phyloP scores from a whole-genome alignment of 2,113 vertebrate species.

The Scolopax mira region DNA sequence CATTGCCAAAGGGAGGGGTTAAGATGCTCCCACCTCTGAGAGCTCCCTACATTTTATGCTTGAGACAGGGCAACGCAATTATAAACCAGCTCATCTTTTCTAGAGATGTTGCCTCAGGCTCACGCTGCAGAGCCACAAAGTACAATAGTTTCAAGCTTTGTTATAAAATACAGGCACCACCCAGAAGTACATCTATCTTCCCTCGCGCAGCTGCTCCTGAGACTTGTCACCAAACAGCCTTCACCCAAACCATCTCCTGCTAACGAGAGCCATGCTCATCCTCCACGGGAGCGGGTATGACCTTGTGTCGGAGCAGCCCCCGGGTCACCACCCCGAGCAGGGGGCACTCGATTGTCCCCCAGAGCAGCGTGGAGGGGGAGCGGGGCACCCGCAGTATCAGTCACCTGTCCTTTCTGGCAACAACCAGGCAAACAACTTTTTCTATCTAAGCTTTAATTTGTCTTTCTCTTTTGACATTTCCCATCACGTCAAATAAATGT shows the following conservation, averaged over 20 bases:
- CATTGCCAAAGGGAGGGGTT: background rate
- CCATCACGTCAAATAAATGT: background rate
- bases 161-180: background rate
- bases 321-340: background rate
- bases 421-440: background rate
- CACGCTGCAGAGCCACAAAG: background rate
- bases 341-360: background rate
- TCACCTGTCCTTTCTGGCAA: background rate
- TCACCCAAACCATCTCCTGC: background rate
- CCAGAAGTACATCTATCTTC: background rate
- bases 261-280: rapidly evolving
- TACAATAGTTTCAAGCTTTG: background rate
- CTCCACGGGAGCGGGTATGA: background rate
- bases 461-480: background rate
- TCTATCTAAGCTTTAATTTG: background rate
- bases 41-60: background rate
- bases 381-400: background rate
- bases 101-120: background rate
- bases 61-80: background rate
- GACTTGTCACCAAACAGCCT: rapidly evolving
- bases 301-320: background rate
- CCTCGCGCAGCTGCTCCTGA: background rate
- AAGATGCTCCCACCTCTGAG: background rate
- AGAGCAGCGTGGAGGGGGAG: background rate
- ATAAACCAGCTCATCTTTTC: background rate